Base-by-base conservation (phyloP, 2,113 vertebrate genomes). In the Brachirus orientalis region DNA sequence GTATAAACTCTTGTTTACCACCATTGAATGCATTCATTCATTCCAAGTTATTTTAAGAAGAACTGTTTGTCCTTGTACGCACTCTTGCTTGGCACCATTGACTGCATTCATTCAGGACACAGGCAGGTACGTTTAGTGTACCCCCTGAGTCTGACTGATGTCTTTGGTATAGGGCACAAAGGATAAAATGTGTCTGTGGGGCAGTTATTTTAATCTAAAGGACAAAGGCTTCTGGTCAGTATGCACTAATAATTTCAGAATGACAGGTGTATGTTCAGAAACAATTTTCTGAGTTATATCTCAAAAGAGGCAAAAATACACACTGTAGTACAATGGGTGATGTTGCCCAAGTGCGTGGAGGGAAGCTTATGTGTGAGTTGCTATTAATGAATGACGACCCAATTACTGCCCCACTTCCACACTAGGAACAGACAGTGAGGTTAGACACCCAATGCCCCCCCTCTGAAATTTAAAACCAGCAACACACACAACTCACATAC, bases 381-480 rank as follows among this genome's bases (percentile, higher is more conserved):
- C 86, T 86, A 88, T 74, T 89, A 90, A 90, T 87, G 79, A 90
- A 72, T 82, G 84, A 89, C 69, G 86, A 87, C 89, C 89, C 86
- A 91, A 90, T 90, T 90, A 86, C 69, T 88, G 85, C 16, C 82
- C 86, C 80, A 84, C 54, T 88, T 89, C 69, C 77, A 75, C 69
- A 84, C 74, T 53, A 73, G 56, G 69, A 85, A 79, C 82, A 85
- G 83, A 85, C 73, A 44, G 76, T 51, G 52, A 77, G 89, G 84
- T 85, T 76, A 80, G 80, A 82, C 72, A 58, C 14, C 69, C 77
- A 53, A 36, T n/a, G 3, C 44, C 50, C 51, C 70, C 33, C 69
- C 64, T 63, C 59, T 35, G 59, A 63, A 72, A 74, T 70, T 38
- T 52, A 61, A 67, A 63, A 59, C 44, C 56, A 75, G 54, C 38